A percentile compares a stretch with the other conserved stretches of the same genome.
Evolutionary conservation across 1,140 invertebrate species (phyloP).

Genomic region (Brachionus sp.): DNA sequence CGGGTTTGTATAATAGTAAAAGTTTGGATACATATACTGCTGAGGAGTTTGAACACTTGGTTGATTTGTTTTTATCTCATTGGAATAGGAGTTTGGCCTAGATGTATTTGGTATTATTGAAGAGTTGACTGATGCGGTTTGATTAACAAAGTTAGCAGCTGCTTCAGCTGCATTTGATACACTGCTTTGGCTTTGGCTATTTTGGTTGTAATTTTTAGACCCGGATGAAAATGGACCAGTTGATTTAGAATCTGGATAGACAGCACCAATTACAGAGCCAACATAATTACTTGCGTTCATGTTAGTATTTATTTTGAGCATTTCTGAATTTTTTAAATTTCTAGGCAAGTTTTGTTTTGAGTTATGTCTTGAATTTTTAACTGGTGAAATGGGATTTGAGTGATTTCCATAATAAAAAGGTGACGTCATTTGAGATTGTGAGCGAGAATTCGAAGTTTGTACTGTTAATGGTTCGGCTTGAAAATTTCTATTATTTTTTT

Average conservation of each 20-base stretch:
- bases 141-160: slow-evolving; percentile 10
- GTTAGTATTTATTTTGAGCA: slow-evolving; percentile 29
- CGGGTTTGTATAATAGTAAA: slow-evolving; percentile 20
- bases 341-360: not conserved
- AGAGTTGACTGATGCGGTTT: slow-evolving; percentile 27
- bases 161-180: not conserved
- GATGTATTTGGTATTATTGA: not conserved
- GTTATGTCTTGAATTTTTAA: not conserved
- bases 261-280: not conserved
- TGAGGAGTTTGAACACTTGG: not conserved
- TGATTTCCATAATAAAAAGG: slow-evolving; percentile 19
- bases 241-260: not conserved
- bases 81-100: not conserved
- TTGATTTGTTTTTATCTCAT: not conserved
- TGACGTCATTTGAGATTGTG: slow-evolving; percentile 17
- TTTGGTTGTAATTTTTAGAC: slow-evolving; percentile 18
- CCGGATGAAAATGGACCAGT: not conserved
- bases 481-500: not conserved
- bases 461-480: not conserved
- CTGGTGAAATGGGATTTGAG: slow-evolving; percentile 14
- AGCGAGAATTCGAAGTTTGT: not conserved
- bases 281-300: slow-evolving; percentile 24
- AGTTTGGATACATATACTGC: slow-evolving; percentile 24
- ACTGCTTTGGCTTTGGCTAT: slow-evolving; percentile 10
- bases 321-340: not conserved